Conservation (phyloP, 2,797 vertebrate species). For the Acanthis flammea region DNA sequence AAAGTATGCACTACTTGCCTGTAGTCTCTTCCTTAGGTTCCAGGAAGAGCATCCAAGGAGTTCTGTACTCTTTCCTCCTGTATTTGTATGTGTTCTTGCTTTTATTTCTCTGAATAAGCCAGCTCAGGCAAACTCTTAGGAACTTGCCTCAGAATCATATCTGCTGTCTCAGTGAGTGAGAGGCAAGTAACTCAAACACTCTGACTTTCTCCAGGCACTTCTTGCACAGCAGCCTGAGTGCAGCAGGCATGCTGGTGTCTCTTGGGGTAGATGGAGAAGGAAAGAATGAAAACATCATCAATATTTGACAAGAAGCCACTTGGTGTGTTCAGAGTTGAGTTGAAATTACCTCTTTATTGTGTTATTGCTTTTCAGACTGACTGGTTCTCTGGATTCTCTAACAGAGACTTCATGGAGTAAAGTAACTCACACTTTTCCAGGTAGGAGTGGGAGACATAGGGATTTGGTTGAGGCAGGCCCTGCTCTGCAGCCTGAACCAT, state of each 20-base stretch:
- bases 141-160: not conserved
- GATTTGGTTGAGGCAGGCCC: not conserved
- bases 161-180: not conserved
- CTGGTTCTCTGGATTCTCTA: constrained; percentile 90
- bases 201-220: not conserved
- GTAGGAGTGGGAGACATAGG: constrained; percentile 72
- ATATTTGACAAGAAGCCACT: not conserved
- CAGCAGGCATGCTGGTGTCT: not conserved
- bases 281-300: not conserved
- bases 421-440: constrained; percentile 81
- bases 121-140: not conserved
- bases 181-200: not conserved
- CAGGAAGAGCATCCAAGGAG: not conserved
- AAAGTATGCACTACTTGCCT: not conserved
- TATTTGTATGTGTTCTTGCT: not conserved
- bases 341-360: not conserved
- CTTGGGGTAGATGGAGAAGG: not conserved
- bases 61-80: not conserved
- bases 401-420: constrained; percentile 86
- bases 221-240: not conserved
- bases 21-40: not conserved
- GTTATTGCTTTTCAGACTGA: constrained; percentile 65
- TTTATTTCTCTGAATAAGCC: not conserved
- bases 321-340: not conserved
- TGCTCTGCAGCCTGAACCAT: not conserved